Evolutionary conservation across 2,888 invertebrate genomes (phyloP).

Genomic region (Ormyrus pomaceus): DNA sequence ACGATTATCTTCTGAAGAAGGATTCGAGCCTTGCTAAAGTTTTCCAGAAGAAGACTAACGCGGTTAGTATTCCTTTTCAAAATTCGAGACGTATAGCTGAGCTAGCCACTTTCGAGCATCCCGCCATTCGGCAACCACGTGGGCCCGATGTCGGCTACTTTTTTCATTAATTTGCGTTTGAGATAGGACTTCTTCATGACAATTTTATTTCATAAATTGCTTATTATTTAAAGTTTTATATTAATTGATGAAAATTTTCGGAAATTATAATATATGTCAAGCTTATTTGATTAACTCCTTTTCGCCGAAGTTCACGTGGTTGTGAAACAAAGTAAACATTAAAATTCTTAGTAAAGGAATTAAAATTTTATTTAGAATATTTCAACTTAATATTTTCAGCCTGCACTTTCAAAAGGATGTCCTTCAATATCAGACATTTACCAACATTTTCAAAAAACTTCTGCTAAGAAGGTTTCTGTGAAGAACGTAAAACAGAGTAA

Average conservation of each 20-base stretch:
- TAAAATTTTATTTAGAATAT: neutral
- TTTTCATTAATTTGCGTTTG: neutral
- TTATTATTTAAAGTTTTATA: neutral
- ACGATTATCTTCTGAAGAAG: conserved; percentile 81
- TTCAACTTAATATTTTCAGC: conserved; percentile 76
- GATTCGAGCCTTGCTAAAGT: conserved; percentile 83
- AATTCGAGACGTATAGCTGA: neutral
- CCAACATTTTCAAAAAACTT: conserved; percentile 78
- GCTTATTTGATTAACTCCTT: neutral
- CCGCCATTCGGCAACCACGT: conserved; percentile 62
- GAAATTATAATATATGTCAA: neutral
- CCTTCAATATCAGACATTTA: conserved; percentile 82
- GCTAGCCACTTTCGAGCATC: conserved; percentile 7
- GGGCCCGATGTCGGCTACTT: conserved; percentile 38
- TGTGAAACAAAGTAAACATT: neutral
- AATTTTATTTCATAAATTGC: neutral
- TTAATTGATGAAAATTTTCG: neutral
- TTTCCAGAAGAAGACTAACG: conserved; percentile 84
- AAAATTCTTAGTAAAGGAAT: neutral
- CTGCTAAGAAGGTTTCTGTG: conserved; percentile 75
- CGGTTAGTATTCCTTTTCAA: conserved; percentile 80
- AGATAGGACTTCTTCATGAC: neutral
- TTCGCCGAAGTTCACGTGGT: neutral
- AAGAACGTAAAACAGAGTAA: conserved; percentile 66
- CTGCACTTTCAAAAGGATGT: conserved; percentile 80